Conservation (phyloP, 2,113 vertebrate genomes). For the Apaloderma vittatum region DNA sequence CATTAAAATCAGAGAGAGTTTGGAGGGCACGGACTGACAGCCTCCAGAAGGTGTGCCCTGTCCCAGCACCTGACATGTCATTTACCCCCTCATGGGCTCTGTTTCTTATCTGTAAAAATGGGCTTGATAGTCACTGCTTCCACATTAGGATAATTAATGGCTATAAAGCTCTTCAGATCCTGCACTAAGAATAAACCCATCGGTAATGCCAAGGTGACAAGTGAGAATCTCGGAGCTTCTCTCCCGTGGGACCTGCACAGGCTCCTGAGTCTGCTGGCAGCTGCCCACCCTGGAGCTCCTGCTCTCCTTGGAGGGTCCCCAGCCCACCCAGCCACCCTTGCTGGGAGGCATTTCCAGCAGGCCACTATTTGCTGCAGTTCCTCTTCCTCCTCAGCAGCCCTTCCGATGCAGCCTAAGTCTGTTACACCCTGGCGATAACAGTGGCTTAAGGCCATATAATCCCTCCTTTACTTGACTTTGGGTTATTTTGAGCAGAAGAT, state of each 20-base stretch:
- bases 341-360: not conserved
- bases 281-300: not conserved
- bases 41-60: not conserved
- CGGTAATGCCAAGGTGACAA: not conserved
- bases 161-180: slow-evolving; percentile 18
- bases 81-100: not conserved
- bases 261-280: not conserved
- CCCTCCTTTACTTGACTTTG: slow-evolving; percentile 80
- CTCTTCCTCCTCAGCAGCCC: not conserved
- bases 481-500: slow-evolving; percentile 85
- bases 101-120: not conserved
- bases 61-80: not conserved
- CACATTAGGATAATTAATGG: slow-evolving; percentile 26
- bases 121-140: not conserved
- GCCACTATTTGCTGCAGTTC: not conserved
- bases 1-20: not conserved
- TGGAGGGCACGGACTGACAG: not conserved
- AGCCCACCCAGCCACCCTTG: not conserved
- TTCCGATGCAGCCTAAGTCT: slow-evolving; percentile 40
- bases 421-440: slow-evolving; percentile 38
- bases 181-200: slow-evolving; percentile 29
- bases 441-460: slow-evolving; percentile 72
- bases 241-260: not conserved
- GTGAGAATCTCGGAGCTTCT: not conserved
- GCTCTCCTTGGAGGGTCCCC: not conserved